Evolutionary conservation across 92 coral and sea anemone species (phyloP).

Genomic region (Heliopora coerulea): DNA sequence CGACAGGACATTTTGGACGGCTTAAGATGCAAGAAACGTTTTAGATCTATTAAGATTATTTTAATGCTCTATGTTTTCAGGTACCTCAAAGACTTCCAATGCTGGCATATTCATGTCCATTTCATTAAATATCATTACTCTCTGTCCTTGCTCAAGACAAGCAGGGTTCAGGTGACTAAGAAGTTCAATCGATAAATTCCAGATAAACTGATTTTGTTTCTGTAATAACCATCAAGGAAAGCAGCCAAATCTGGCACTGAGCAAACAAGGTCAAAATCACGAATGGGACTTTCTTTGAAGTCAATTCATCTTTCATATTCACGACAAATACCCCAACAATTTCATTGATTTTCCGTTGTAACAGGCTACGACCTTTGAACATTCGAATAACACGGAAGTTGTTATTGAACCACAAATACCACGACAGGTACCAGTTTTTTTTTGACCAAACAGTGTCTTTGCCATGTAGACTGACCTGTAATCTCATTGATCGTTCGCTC

Average conservation of each 20-base stretch:
- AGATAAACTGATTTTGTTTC: not conserved
- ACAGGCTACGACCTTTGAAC: not conserved
- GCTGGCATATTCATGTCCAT: conserved; percentile 37
- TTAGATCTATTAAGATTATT: not conserved
- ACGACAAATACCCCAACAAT: not conserved
- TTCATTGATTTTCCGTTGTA: not conserved
- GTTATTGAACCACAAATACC: not conserved
- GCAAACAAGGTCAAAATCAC: not conserved
- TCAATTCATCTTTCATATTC: not conserved
- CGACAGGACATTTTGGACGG: no score
- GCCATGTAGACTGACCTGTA: not conserved
- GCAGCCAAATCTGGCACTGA: not conserved
- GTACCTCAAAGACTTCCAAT: conserved; percentile 37
- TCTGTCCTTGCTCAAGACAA: not conserved
- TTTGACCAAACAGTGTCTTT: not conserved
- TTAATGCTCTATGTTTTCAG: not conserved
- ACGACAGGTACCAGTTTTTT: conserved; percentile 23
- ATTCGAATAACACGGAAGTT: not conserved
- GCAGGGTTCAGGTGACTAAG: not conserved
- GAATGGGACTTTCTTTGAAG: not conserved
- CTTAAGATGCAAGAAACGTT: no score
- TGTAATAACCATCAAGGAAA: conserved; percentile 6
- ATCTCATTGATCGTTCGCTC: no score
- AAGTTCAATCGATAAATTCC: not conserved
- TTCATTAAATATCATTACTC: conserved; percentile 30